Evolutionary conservation across 1,140 invertebrate species (phyloP).

Genomic region (Acromyrmex heyeri): DNA sequence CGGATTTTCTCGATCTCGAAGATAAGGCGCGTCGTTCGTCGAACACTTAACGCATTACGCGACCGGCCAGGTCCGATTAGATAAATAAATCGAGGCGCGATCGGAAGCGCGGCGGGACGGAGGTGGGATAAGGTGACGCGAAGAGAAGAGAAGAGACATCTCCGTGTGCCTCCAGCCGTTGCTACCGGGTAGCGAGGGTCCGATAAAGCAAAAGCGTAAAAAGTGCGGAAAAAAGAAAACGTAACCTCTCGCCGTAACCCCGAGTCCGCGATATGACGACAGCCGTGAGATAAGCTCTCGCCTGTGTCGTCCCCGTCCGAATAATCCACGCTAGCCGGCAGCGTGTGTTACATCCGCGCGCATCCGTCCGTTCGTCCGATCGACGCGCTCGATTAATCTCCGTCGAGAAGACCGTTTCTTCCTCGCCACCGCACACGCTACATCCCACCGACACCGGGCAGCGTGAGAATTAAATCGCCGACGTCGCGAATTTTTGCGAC

Average conservation of each 20-base stretch:
- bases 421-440: not conserved
- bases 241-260: slow-evolving; percentile 72
- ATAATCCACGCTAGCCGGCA: slow-evolving; percentile 26
- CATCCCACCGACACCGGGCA: slow-evolving; percentile 11
- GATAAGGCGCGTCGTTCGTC: slow-evolving; percentile 42
- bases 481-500: slow-evolving; percentile 38
- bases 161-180: not conserved
- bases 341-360: slow-evolving; percentile 28
- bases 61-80: slow-evolving; percentile 53
- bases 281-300: slow-evolving; percentile 61
- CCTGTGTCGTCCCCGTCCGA: slow-evolving; percentile 31
- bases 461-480: slow-evolving; percentile 37
- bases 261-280: slow-evolving; percentile 67
- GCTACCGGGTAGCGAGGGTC: not conserved
- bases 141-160: slow-evolving; percentile 21
- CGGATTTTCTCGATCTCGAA: slow-evolving; percentile 49
- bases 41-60: slow-evolving; percentile 25
- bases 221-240: slow-evolving; percentile 65
- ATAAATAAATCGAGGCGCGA: slow-evolving; percentile 50
- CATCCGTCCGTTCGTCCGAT: not conserved
- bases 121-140: not conserved
- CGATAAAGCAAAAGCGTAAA: slow-evolving; percentile 69
- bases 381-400: slow-evolving; percentile 34
- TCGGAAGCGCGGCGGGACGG: not conserved
- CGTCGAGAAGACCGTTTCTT: slow-evolving; percentile 22